phyloP scores from a whole-genome alignment of 2,113 vertebrate species.

The Misgurnus mizolepis region DNA sequence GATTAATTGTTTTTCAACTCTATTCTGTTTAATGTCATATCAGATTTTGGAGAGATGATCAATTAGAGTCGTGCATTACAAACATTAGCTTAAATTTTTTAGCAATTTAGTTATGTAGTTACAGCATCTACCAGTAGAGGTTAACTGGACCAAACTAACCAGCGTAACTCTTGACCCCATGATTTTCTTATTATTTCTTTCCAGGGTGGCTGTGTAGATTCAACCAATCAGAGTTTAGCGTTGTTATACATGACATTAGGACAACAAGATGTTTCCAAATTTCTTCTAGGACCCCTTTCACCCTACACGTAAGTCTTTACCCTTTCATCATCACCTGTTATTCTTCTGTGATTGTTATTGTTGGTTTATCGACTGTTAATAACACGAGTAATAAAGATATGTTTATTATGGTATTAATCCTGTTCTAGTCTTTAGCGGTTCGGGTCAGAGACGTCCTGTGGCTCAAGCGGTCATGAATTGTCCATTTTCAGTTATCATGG shows the following conservation, averaged over 20 bases:
- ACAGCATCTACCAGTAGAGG: too few species aligned
- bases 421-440: not conserved
- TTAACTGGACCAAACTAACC: too few species aligned
- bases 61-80: too few species aligned
- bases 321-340: not conserved
- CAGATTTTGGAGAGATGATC: too few species aligned
- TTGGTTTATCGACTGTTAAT: too few species aligned
- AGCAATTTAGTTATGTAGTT: too few species aligned
- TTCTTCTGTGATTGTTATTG: not conserved
- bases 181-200: constrained; percentile 45
- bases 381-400: too few species aligned
- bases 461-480: constrained; percentile 82
- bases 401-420: not conserved
- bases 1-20: too few species aligned
- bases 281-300: constrained; percentile 90
- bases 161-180: not conserved
- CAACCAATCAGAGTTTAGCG: constrained; percentile 91
- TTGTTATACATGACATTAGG: constrained; percentile 95
- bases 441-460: not conserved
- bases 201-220: constrained; percentile 96
- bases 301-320: constrained; percentile 88
- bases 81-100: too few species aligned
- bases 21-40: too few species aligned
- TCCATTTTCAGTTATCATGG: constrained; percentile 99
- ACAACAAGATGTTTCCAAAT: constrained; percentile 96